A percentile compares a stretch with the other conserved stretches of the same genome.
phyloP scores from a whole-genome alignment of 2,113 vertebrate genomes.

The Anser cygnoides region DNA sequence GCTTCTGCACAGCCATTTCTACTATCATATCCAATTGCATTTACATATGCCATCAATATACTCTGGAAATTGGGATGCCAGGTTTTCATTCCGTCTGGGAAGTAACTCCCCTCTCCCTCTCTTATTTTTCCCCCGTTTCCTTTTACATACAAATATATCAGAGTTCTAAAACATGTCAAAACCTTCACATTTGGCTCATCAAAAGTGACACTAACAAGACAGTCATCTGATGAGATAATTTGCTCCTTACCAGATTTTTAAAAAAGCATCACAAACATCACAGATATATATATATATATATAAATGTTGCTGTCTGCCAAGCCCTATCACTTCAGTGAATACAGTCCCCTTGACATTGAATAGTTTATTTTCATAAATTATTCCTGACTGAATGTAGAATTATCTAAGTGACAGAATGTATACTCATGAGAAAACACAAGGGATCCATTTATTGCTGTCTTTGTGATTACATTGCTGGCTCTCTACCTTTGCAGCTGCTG shows the following conservation, averaged over 20 bases:
- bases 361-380: slow-evolving; percentile 66
- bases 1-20: neutral
- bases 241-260: neutral
- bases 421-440: neutral
- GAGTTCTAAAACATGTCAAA: slow-evolving; percentile 49
- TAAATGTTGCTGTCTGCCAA: slow-evolving; percentile 16
- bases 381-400: slow-evolving; percentile 10
- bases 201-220: slow-evolving; percentile 45
- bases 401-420: slow-evolving; percentile 29
- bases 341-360: slow-evolving; percentile 40
- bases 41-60: neutral
- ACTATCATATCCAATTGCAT: neutral
- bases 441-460: slow-evolving; percentile 13
- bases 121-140: neutral
- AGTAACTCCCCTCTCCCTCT: neutral
- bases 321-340: slow-evolving; percentile 29
- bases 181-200: neutral
- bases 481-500: slow-evolving; percentile 41
- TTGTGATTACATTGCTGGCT: neutral
- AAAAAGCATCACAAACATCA: neutral
- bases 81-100: neutral
- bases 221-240: slow-evolving; percentile 61
- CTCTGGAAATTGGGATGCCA: neutral
- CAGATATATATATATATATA: neutral
- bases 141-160: neutral